Conservation (phyloP, 2,797 vertebrate genomes). For the Hylomyscus alleni region DNA sequence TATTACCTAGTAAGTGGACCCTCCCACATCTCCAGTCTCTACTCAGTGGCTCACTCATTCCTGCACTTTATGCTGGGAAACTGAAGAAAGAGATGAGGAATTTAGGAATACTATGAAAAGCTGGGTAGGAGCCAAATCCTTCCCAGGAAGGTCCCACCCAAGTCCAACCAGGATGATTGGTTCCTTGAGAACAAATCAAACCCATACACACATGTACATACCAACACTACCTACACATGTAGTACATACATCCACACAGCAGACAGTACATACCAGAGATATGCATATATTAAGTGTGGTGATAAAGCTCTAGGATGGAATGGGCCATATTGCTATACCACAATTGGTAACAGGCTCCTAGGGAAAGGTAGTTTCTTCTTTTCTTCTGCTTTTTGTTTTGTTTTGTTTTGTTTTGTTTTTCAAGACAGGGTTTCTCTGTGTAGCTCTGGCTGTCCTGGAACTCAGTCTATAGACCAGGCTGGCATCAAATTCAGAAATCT, state of each 20-base stretch:
- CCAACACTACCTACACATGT: background rate
- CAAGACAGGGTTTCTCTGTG: no score
- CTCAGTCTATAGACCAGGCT: no score
- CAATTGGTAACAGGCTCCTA: background rate
- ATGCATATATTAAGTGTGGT: rapidly evolving
- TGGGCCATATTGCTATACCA: background rate
- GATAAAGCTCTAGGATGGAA: background rate
- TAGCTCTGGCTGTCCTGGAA: no score
- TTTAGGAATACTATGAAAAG: background rate
- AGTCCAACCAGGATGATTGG: background rate
- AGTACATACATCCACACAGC: no score
- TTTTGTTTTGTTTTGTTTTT: no score
- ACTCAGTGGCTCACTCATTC: background rate
- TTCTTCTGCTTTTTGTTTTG: no score
- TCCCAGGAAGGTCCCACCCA: background rate
- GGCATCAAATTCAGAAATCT: no score
- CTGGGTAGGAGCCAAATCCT: background rate
- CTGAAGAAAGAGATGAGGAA: background rate
- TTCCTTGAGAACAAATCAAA: background rate
- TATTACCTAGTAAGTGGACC: background rate
- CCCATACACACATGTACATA: no score
- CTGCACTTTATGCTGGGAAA: background rate
- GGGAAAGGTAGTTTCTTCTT: background rate
- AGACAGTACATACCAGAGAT: background rate
- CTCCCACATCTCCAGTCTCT: background rate